phyloP scores from a whole-genome alignment of 92 coral and sea anemone genomes.

The Actinostola sp. region DNA sequence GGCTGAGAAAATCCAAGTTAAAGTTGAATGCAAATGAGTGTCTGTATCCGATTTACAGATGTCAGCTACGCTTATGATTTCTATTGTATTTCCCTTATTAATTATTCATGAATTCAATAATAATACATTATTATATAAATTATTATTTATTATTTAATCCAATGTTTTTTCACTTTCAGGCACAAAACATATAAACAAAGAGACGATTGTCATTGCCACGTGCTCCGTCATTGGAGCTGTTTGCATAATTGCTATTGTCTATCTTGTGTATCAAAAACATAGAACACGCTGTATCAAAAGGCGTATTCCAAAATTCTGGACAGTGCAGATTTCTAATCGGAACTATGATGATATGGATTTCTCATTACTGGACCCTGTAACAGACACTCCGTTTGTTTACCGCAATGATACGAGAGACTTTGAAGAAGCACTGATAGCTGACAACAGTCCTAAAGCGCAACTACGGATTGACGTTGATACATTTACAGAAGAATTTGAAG shows the following conservation, averaged over 20 bases:
- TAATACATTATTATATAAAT: too few species aligned
- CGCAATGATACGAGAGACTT: constrained; percentile 75
- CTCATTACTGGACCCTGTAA: constrained; percentile 76
- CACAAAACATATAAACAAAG: constrained; percentile 35
- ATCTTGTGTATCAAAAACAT: constrained; percentile 52
- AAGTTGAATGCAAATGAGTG: too few species aligned
- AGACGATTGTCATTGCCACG: constrained; percentile 61
- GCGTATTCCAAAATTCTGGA: constrained; percentile 68
- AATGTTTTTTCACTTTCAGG: constrained; percentile 14
- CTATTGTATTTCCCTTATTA: too few species aligned
- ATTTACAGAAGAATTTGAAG: constrained; percentile 20
- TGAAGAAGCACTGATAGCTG: constrained; percentile 77
- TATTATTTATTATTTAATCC: too few species aligned
- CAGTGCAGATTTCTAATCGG: constrained; percentile 77
- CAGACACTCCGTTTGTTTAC: constrained; percentile 82
- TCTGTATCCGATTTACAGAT: too few species aligned
- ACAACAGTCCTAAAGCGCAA: constrained; percentile 66
- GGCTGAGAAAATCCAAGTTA: too few species aligned
- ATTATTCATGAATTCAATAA: too few species aligned
- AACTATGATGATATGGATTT: constrained; percentile 88
- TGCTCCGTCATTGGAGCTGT: constrained; percentile 55
- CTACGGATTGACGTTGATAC: constrained; percentile 47
- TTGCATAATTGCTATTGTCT: constrained; percentile 43
- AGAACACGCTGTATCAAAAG: constrained; percentile 35
- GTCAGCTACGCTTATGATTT: too few species aligned